These are phyloP conservation scores for Ascidia mentula DNA, from an alignment of 23 tunicate genomes.

Conservation along the genomic window DNA sequence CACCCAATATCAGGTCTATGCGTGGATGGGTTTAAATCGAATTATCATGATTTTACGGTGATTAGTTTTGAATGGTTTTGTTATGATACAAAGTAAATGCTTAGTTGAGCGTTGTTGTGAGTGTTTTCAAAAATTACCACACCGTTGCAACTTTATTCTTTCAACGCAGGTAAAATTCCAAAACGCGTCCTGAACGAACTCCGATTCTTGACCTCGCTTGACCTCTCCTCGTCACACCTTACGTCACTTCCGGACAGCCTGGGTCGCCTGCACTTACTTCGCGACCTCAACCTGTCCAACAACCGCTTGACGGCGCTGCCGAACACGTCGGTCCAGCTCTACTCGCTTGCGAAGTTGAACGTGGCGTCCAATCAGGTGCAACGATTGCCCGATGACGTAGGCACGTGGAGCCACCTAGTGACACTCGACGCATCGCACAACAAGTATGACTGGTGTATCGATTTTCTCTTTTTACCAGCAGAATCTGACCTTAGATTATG, in stretches of 20 bases:
- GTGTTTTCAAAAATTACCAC: too few relatives aligned
- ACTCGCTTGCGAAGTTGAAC: constrained; percentile 46
- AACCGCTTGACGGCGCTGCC: constrained; percentile 62
- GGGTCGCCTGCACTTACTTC: constrained; percentile 59
- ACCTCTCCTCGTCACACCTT: constrained; percentile 62
- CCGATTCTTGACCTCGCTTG: constrained; percentile 53
- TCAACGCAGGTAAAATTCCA: constrained; percentile 58
- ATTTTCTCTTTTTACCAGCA: too few relatives aligned
- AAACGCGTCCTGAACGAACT: constrained; percentile 64
- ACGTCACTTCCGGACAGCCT: constrained; percentile 72
- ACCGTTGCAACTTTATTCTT: too few relatives aligned
- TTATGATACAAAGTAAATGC: too few relatives aligned
- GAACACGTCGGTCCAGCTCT: constrained; percentile 41
- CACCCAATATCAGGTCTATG: too few relatives aligned
- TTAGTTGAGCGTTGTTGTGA: too few relatives aligned
- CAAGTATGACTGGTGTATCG: constrained; percentile 53
- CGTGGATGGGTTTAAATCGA: too few relatives aligned
- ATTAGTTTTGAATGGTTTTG: too few relatives aligned
- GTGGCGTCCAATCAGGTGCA: constrained; percentile 61
- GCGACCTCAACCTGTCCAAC: constrained; percentile 53
- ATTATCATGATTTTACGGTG: too few relatives aligned
- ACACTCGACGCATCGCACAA: constrained; percentile 58
- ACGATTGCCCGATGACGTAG: constrained; percentile 46
- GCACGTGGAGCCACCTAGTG: constrained; percentile 59
- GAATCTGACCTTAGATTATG: too few relatives aligned